Conservation (phyloP, 1,140 invertebrate species). For the Scaptomyza montana region DNA sequence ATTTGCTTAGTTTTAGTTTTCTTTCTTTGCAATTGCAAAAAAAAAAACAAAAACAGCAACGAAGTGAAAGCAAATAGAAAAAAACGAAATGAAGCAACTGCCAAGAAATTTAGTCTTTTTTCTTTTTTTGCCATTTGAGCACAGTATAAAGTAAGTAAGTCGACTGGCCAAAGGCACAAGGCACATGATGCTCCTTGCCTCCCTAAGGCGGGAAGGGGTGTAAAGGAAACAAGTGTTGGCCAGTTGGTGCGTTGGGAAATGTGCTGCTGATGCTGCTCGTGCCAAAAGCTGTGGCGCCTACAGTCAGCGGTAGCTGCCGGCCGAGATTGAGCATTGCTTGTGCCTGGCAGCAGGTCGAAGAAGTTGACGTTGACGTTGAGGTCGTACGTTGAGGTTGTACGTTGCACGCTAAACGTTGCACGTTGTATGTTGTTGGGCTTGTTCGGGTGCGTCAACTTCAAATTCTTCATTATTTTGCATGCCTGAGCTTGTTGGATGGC, state of each 20-base stretch:
- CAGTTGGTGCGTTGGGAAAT: not conserved
- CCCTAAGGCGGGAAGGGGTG: no score
- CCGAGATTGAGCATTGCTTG: constrained; percentile 25
- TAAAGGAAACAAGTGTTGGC: not conserved
- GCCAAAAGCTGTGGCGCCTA: not conserved
- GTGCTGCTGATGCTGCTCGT: not conserved
- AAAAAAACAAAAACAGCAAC: constrained; percentile 19
- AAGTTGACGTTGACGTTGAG: constrained; percentile 10
- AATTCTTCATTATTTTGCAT: constrained; percentile 81
- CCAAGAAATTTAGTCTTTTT: constrained; percentile 59
- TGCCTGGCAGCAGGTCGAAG: constrained; percentile 19
- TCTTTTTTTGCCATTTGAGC: constrained; percentile 46
- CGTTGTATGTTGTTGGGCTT: constrained; percentile 2
- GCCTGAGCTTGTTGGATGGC: constrained; percentile 60
- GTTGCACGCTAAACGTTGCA: not conserved
- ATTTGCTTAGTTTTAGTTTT: constrained; percentile 26
- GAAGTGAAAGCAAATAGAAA: constrained; percentile 9
- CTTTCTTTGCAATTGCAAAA: constrained; percentile 20
- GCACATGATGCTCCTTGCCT: constrained; percentile 14
- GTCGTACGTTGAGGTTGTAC: not conserved
- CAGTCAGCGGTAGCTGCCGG: not conserved
- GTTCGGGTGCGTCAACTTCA: constrained; percentile 54
- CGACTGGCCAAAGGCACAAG: constrained; percentile 55
- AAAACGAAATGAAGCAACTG: constrained; percentile 49
- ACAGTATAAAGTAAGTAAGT: constrained; percentile 66